Evolutionary conservation across 2,888 invertebrate species (phyloP).

Genomic region (Thymelicus lineola): DNA sequence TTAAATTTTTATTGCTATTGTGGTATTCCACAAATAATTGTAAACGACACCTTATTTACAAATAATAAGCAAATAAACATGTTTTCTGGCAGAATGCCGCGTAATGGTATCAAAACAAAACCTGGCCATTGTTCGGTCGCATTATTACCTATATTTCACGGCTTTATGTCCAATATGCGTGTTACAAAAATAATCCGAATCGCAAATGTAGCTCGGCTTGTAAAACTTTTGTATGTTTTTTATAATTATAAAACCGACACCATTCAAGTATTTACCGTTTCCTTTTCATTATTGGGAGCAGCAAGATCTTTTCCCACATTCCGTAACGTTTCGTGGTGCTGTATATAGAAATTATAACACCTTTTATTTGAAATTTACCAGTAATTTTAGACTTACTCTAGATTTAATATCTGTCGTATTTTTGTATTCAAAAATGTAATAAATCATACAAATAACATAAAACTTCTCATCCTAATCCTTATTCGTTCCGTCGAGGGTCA

Average conservation of each 20-base stretch:
- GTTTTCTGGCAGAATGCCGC: slow-evolving; percentile 28
- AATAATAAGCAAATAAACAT: slow-evolving; percentile 30
- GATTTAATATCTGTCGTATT: too few species aligned
- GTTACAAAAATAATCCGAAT: slow-evolving; percentile 30
- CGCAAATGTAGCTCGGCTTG: slow-evolving; percentile 9
- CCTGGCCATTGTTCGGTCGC: slow-evolving; percentile 30
- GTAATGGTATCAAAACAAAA: slow-evolving; percentile 35
- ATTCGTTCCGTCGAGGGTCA: too few species aligned
- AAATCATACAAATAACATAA: too few species aligned
- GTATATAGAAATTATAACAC: too few species aligned
- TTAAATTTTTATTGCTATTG: not conserved
- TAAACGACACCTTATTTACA: slow-evolving; percentile 24
- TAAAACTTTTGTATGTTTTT: slow-evolving; percentile 12
- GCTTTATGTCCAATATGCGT: slow-evolving; percentile 28
- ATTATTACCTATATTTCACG: slow-evolving; percentile 38
- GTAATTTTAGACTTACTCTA: too few species aligned
- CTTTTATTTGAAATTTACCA: too few species aligned
- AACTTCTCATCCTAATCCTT: too few species aligned
- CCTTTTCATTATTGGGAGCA: not conserved
- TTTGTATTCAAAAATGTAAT: too few species aligned
- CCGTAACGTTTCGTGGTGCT: too few species aligned
- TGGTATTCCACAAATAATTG: not conserved
- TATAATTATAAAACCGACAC: not conserved
- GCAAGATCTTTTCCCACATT: too few species aligned
- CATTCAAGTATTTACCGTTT: not conserved